These are phyloP conservation scores for Ceyx melanurus DNA, from an alignment of 2,113 vertebrate genomes.

Conservation along the genomic window DNA sequence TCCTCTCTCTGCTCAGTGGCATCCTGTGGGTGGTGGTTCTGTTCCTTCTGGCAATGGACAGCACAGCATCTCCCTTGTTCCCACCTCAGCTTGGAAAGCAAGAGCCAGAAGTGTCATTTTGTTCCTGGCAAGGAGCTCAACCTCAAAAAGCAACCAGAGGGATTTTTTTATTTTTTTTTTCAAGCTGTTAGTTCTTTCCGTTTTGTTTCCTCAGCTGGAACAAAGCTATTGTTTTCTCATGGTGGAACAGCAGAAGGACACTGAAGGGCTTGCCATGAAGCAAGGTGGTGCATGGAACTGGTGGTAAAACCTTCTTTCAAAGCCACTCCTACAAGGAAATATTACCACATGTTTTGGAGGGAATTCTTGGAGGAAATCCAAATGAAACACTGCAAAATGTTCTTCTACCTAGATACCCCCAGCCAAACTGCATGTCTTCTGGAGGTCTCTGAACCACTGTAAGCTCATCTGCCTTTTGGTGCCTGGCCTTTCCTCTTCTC, in stretches of 20 bases:
- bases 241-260: background rate
- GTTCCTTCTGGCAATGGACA: conserved; percentile 36
- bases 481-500: conserved; percentile 4
- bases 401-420: conserved; percentile 12
- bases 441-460: background rate
- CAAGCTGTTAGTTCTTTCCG: conserved; percentile 11
- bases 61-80: background rate
- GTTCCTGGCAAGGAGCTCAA: background rate
- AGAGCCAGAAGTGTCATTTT: background rate
- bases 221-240: background rate
- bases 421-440: background rate
- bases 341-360: background rate
- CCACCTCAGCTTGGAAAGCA: background rate
- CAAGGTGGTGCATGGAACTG: background rate
- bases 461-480: conserved; percentile 22
- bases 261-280: conserved; percentile 3
- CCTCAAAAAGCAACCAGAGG: background rate
- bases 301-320: background rate
- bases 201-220: conserved; percentile 25
- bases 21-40: background rate
- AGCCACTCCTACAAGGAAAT: background rate
- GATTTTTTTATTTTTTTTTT: background rate
- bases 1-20: conserved; percentile 14
- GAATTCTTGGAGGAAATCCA: background rate
- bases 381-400: conserved; percentile 27